phyloP scores from a whole-genome alignment of 2,113 vertebrate genomes.

The Calyptomena viridis region DNA sequence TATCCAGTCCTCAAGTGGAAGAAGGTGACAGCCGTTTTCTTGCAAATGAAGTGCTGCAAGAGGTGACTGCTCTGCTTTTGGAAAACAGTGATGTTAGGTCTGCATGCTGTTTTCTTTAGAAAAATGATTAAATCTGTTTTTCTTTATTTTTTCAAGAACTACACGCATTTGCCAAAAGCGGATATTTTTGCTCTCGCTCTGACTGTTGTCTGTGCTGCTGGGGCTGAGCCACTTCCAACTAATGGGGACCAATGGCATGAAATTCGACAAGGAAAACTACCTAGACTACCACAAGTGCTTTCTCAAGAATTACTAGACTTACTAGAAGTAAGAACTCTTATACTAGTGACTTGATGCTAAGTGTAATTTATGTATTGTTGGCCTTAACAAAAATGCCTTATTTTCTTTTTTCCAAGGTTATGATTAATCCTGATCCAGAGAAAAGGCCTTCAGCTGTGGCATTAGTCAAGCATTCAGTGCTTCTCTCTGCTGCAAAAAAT shows the following conservation, averaged over 20 bases:
- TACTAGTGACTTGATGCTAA: not conserved
- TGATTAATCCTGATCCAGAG: conserved; percentile 91
- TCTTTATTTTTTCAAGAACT: conserved; percentile 78
- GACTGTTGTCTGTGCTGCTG: conserved; percentile 90
- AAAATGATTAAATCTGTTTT: not conserved
- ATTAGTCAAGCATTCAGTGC: conserved; percentile 88
- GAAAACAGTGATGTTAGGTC: not conserved
- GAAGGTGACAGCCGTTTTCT: conserved; percentile 96
- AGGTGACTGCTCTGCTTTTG: conserved; percentile 75
- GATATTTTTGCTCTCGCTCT: conserved; percentile 95
- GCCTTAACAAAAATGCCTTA: not conserved
- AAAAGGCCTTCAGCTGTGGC: conserved; percentile 88
- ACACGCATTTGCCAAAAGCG: conserved; percentile 87
- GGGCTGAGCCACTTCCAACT: conserved; percentile 88
- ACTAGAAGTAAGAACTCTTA: conserved; percentile 82
- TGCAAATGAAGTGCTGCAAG: conserved; percentile 96
- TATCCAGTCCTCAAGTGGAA: conserved; percentile 94
- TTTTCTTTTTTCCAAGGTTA: conserved; percentile 75
- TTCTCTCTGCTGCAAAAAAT: conserved; percentile 90
- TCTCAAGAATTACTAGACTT: conserved; percentile 87
- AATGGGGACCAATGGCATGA: conserved; percentile 97
- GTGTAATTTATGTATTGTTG: not conserved
- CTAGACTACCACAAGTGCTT: conserved; percentile 89
- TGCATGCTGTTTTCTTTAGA: not conserved
- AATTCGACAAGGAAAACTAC: conserved; percentile 90